A percentile compares a stretch with the other conserved stretches of the same genome.
Evolutionary conservation across 2,797 vertebrate genomes (phyloP).

Genomic region (Tragelaphus eurycerus): DNA sequence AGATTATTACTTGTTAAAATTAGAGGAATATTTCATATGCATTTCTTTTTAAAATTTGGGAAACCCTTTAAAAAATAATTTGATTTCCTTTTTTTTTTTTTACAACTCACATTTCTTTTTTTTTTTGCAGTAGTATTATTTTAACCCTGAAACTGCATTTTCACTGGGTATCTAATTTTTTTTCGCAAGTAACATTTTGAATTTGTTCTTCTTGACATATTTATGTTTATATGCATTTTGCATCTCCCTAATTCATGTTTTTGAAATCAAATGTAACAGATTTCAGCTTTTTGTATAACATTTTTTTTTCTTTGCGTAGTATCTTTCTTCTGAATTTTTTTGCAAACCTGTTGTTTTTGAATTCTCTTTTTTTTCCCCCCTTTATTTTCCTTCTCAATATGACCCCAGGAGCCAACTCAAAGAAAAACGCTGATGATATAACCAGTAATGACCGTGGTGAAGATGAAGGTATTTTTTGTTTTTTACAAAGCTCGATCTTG

Average conservation of each 20-base stretch:
- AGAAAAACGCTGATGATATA: conserved; percentile 92
- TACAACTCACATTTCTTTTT: conserved; percentile 68
- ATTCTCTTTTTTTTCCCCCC: conserved; percentile 84
- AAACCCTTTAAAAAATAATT: conserved; percentile 69
- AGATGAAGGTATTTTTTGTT: conserved; percentile 94
- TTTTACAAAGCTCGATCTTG: conserved; percentile 82
- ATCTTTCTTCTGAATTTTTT: conserved; percentile 77
- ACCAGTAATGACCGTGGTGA: conserved; percentile 92
- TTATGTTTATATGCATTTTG: conserved; percentile 80
- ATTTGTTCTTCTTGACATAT: conserved; percentile 80
- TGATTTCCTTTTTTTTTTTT: conserved; percentile 65
- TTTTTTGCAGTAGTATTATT: conserved; percentile 72
- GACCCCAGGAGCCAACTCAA: conserved; percentile 92
- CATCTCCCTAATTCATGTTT: conserved; percentile 71
- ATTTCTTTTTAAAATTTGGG: conserved; percentile 68
- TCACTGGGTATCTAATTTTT: conserved; percentile 72
- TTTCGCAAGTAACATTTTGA: conserved; percentile 75
- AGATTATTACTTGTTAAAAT: not conserved
- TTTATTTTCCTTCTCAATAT: conserved; percentile 87
- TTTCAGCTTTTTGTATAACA: conserved; percentile 81
- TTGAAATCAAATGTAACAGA: conserved; percentile 77
- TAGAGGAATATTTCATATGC: not conserved
- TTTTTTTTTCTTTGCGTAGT: conserved; percentile 71
- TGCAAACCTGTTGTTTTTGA: conserved; percentile 86
- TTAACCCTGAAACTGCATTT: conserved; percentile 75